Base-by-base conservation (phyloP, 2,888 invertebrate genomes). In the Lasioglossum pauxillum region DNA sequence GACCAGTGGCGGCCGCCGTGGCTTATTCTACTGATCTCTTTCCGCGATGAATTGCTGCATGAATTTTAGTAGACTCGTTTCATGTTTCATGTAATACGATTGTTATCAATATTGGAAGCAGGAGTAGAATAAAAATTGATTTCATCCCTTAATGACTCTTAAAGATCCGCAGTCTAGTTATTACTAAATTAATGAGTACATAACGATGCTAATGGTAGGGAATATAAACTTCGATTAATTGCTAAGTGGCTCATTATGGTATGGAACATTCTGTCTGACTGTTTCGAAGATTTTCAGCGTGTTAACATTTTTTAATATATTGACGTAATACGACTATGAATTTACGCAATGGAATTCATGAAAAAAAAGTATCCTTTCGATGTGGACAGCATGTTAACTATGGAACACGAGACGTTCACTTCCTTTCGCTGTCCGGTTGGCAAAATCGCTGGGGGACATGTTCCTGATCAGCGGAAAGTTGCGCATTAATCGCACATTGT, bases 401-500 rank as follows among this genome's bases (percentile, higher is more conserved):
- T 14, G 60, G 31, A 31, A 53, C 64, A 31, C 31, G 31, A 64
- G 27, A 31, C 64, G 60, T 76, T 76, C 64, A 44, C 44, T 76
- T 64, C 75, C 75, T 76, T 76, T 76, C 64, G 64, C 76, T 46
- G 31, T 27, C 41, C 69, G 38, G n/a, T 31, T 64, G 16, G 64
- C 16, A 64, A 64, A 64, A 64, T 64, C 64, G 64, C 64, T 64
- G 27, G 64, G 27, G 64, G 64, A 64, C 64, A 64, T 64, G 31
- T 64, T 64, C 31, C 16, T 16, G 64, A 64, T 38, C 27, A 19
- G 38, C 44, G 31, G 64, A 77, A 64, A 49, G 46, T 69, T 69
- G 41, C 38, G 53, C 23, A 41, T 75, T 31, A 46, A 74, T 44
- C 16, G 12, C 19, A 8, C 75, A 73, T 82, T 83, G 82, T 77